A percentile compares a stretch with the other conserved stretches of the same genome.
Conservation (phyloP, 2,888 invertebrate species). For the Drosophila gaucha region DNA sequence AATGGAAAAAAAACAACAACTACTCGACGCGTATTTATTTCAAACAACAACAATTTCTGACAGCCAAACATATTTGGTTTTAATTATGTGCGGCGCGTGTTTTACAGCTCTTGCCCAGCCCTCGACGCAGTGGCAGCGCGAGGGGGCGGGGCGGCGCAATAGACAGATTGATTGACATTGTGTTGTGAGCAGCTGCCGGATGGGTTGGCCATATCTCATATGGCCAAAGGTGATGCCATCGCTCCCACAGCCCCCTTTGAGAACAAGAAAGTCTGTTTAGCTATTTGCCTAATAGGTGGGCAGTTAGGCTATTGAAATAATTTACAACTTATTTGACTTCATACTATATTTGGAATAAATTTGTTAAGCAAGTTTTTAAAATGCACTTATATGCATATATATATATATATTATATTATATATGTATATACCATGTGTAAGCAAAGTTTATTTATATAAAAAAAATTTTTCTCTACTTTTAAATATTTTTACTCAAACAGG, state of each 20-base stretch:
- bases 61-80: conserved; percentile 33
- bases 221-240: conserved; percentile 26
- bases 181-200: conserved; percentile 67
- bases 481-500: too few species aligned
- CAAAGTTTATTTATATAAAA: too few species aligned
- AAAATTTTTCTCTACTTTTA: too few species aligned
- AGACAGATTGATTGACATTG: conserved; percentile 64
- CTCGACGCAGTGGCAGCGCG: background rate
- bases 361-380: too few species aligned
- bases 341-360: too few species aligned
- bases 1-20: conserved; percentile 7
- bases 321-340: too few species aligned
- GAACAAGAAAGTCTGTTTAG: conserved; percentile 3
- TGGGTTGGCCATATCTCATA: background rate
- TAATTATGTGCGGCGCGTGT: conserved; percentile 33
- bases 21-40: conserved; percentile 39
- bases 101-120: conserved; percentile 33
- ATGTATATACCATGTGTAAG: too few species aligned
- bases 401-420: too few species aligned
- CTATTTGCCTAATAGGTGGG: conserved; percentile 5
- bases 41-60: conserved; percentile 8
- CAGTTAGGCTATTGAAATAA: too few species aligned
- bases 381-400: too few species aligned
- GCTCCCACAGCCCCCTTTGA: background rate
- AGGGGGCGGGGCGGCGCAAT: background rate